Evolutionary conservation across 1,140 invertebrate genomes (phyloP), one percentile per base, ranked within the genome.

Genomic region (Teleopsis dalmanni): DNA sequence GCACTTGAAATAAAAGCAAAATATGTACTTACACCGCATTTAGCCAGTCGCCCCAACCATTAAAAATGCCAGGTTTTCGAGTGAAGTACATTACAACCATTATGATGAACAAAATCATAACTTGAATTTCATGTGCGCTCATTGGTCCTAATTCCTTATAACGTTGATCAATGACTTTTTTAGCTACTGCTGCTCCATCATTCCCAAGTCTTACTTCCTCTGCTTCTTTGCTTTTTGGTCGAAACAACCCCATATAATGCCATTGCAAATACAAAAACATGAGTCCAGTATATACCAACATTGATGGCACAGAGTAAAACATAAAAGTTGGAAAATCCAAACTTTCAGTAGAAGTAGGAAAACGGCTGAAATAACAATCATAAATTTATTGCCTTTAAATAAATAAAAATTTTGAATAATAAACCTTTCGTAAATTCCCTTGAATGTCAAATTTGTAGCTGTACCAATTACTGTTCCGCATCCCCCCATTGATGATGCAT

Each of bases 51-150:
- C 59, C 65, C 65, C 65, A 69, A 1, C 65, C 65, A 4, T 36
- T 26, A 33, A 69, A 66, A 47, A 69, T 65, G 25, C 58, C 84
- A 0, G 92, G 91, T 40, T 84, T 82, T 35, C 91, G 79, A 65
- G 93, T 90, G 65, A 95, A 85, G 85, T 92, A 96, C 48, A 95
- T 74, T 36, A 87, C 51, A 3, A 95, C 82, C 5, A 92, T 80
- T 10, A 83, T 52, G 7, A 89, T 64, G 63, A 96, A 96, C 16
- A 92, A 73, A 10, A 81, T 52, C 23, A 87, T 81, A 1, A 93
- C 85, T 16, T 78, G 76, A 66, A 62, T 74, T 73, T 96, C 91
- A 47, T 93, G 87, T 75, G 85, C 90, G 31, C 78, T 82, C 60
- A 89, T 81, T 0, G 83, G 81, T 26, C 90, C 90, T 37, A 94